These are phyloP conservation scores for Clistopyga incitator DNA, from an alignment of 2,888 invertebrate genomes.

Conservation along the genomic window DNA sequence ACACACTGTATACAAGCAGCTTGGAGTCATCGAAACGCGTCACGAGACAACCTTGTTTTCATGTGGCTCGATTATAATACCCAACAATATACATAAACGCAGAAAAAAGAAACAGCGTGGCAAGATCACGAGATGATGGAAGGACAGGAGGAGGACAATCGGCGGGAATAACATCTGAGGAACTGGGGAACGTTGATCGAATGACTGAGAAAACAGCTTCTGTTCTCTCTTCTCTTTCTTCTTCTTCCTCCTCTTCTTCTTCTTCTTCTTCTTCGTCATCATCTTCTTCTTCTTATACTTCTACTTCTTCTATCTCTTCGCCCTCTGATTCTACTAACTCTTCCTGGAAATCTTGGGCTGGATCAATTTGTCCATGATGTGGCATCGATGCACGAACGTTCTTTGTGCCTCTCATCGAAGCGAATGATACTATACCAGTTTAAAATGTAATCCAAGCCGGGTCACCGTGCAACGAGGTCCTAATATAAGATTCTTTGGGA, in stretches of 20 bases:
- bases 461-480: slow-evolving; percentile 49
- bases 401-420: slow-evolving; percentile 19
- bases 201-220: slow-evolving; percentile 58
- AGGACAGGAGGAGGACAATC: slow-evolving; percentile 35
- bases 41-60: not conserved
- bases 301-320: not conserved
- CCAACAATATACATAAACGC: slow-evolving; percentile 4
- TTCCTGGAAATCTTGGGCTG: slow-evolving; percentile 22
- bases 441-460: slow-evolving; percentile 36
- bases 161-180: slow-evolving; percentile 39
- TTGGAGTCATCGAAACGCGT: not conserved
- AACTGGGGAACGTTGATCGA: slow-evolving; percentile 35
- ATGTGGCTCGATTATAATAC: not conserved
- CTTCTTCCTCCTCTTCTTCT: slow-evolving; percentile 44
- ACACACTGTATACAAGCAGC: not conserved
- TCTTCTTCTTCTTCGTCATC: too few species aligned
- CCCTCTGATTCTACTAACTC: slow-evolving; percentile 9
- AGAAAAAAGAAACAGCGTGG: slow-evolving; percentile 5
- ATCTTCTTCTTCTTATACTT: slow-evolving; percentile 57
- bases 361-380: slow-evolving; percentile 43
- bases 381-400: slow-evolving; percentile 49
- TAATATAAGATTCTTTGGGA: slow-evolving; percentile 28
- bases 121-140: slow-evolving; percentile 34
- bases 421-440: slow-evolving; percentile 36
- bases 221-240: slow-evolving; percentile 52